phyloP scores from a whole-genome alignment of 2,888 invertebrate species.

The Drosophila flavopinicola region DNA sequence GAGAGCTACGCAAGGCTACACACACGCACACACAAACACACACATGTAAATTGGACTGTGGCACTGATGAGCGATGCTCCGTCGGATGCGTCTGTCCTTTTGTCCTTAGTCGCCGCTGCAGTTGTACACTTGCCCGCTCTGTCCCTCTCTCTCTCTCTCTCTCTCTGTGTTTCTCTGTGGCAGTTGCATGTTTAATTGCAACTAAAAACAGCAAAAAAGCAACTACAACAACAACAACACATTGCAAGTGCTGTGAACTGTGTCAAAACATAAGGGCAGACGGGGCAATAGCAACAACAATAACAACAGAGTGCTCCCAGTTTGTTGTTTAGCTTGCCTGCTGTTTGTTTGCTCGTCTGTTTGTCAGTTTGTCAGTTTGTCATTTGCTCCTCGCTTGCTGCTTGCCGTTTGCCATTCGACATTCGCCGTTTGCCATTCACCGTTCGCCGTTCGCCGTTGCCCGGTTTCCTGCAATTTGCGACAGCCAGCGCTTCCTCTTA shows the following conservation, averaged over 20 bases:
- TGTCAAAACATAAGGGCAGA: slow-evolving; percentile 57
- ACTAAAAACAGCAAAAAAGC: slow-evolving; percentile 63
- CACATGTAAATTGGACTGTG: slow-evolving; percentile 64
- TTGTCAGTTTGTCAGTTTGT: slow-evolving; percentile 47
- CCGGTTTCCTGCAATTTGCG: slow-evolving; percentile 74
- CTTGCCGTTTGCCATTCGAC: slow-evolving; percentile 26
- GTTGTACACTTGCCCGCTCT: slow-evolving; percentile 39
- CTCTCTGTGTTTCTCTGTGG: slow-evolving; percentile 48
- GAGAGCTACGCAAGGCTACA: slow-evolving; percentile 1
- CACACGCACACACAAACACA: slow-evolving; percentile 12
- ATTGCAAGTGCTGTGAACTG: slow-evolving; percentile 71
- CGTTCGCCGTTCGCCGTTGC: slow-evolving; percentile 35
- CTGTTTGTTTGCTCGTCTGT: slow-evolving; percentile 61
- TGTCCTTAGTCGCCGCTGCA: slow-evolving; percentile 29
- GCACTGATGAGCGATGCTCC: slow-evolving; percentile 67
- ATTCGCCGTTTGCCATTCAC: slow-evolving; percentile 18
- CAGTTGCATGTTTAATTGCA: slow-evolving; percentile 79
- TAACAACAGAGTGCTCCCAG: slow-evolving; percentile 21
- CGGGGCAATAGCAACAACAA: slow-evolving; percentile 2
- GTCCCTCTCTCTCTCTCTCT: no score
- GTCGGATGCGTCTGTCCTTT: slow-evolving; percentile 30
- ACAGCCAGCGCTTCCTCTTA: slow-evolving; percentile 62
- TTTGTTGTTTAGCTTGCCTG: slow-evolving; percentile 63
- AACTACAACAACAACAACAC: slow-evolving; percentile 39
- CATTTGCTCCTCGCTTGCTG: slow-evolving; percentile 23